Evolutionary conservation across 2,113 vertebrate genomes (phyloP).

Genomic region (Clarias magur): DNA sequence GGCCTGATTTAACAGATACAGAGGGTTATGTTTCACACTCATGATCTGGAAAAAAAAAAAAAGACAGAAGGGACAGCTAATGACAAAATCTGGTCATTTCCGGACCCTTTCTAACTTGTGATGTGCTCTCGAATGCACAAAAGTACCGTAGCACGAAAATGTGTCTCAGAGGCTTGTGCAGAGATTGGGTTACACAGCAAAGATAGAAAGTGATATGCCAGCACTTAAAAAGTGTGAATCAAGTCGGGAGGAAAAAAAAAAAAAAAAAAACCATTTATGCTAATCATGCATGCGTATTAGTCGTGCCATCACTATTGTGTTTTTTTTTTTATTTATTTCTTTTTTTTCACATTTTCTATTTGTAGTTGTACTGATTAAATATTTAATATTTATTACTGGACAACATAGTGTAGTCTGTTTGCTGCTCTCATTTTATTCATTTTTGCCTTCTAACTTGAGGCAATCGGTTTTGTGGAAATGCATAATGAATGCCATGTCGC

Average conservation of each 20-base stretch:
- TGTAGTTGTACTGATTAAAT: slow-evolving; percentile 35
- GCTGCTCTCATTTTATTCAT: not conserved
- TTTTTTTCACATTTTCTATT: not conserved
- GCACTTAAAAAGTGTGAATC: slow-evolving; percentile 32
- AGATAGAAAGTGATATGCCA: slow-evolving; percentile 27
- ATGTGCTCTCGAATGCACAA: slow-evolving; percentile 45
- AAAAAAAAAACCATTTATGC: not conserved
- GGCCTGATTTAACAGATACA: slow-evolving; percentile 57
- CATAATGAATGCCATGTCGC: not conserved
- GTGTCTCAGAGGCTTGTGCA: slow-evolving; percentile 27
- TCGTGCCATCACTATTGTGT: not conserved
- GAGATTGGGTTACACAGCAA: not conserved
- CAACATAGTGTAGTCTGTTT: not conserved
- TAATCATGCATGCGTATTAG: not conserved
- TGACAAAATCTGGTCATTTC: slow-evolving; percentile 48
- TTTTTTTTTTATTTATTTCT: no score
- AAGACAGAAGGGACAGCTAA: slow-evolving; percentile 41
- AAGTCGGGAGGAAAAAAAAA: not conserved
- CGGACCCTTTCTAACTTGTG: slow-evolving; percentile 31
- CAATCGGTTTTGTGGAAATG: not conserved
- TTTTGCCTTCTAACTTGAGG: not conserved
- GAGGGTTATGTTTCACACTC: slow-evolving; percentile 48
- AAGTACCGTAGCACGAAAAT: slow-evolving; percentile 40
- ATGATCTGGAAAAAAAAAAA: slow-evolving; percentile 20
- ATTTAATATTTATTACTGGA: slow-evolving; percentile 4